Percentiles rank a stretch among this genome's conserved stretches.
These are phyloP conservation scores for Laticauda colubrina DNA, from an alignment of 2,113 vertebrate genomes.

Conservation along the genomic window DNA sequence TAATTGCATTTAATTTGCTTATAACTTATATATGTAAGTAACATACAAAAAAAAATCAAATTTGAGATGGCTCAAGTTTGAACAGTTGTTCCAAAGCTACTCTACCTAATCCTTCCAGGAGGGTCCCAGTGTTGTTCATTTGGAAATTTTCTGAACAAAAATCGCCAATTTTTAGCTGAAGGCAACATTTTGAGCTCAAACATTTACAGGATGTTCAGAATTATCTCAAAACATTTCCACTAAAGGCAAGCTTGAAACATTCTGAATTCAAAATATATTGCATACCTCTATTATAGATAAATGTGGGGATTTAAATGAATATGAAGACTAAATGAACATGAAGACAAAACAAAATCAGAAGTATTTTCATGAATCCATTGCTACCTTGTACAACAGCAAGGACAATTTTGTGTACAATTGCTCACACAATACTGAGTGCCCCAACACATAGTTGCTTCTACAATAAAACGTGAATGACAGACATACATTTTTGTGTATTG, in stretches of 20 bases:
- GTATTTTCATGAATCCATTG: neutral
- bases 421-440: neutral
- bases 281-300: neutral
- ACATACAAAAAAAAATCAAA: neutral
- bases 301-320: neutral
- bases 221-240: neutral
- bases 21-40: neutral
- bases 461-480: neutral
- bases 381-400: neutral
- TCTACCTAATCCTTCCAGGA: neutral
- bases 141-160: neutral
- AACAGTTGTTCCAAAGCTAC: neutral
- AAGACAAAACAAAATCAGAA: neutral
- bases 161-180: neutral
- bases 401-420: too few species aligned
- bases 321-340: neutral
- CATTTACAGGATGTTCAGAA: neutral
- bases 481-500: neutral
- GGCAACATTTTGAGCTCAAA: neutral
- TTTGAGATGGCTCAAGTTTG: neutral
- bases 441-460: neutral
- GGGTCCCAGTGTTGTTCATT: neutral
- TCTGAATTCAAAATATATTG: neutral
- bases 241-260: neutral
- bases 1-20: neutral